Conservation (phyloP, 35 echinoderm and acorn worm species). For the Eucidaris tribuloides region DNA sequence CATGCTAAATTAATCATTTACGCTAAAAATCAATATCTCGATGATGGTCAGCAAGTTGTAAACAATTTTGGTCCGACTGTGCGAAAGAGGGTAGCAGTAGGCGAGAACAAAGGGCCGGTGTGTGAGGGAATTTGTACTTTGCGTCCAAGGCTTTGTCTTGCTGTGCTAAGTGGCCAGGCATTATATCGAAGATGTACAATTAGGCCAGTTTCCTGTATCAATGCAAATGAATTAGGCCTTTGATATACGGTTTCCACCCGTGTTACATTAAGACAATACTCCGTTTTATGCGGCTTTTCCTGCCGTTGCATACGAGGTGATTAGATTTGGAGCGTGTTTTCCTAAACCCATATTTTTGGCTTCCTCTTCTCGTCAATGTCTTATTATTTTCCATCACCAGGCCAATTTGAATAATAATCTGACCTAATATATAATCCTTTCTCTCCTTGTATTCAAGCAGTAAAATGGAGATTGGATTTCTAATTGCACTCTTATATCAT, state of each 20-base stretch:
- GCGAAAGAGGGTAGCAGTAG: neutral
- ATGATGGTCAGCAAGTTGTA: neutral
- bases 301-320: neutral
- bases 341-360: constrained; percentile 6
- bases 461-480: constrained; percentile 19
- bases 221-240: constrained; percentile 38
- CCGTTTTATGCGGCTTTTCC: constrained; percentile 15
- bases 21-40: neutral
- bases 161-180: constrained; percentile 2
- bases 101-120: constrained; percentile 1
- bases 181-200: constrained; percentile 32
- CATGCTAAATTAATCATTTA: constrained; percentile 4
- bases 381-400: neutral
- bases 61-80: neutral
- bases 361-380: neutral
- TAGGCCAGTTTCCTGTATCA: constrained; percentile 19
- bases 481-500: constrained; percentile 7
- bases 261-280: neutral
- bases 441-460: neutral
- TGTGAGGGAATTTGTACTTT: constrained; percentile 23
- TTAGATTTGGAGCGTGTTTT: constrained; percentile 24
- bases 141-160: neutral
- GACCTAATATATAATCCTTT: constrained; percentile 5
- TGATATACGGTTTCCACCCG: constrained; percentile 31
- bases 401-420: constrained; percentile 14